phyloP scores from a whole-genome alignment of 2,113 vertebrate species.

The Larimichthys crocea region DNA sequence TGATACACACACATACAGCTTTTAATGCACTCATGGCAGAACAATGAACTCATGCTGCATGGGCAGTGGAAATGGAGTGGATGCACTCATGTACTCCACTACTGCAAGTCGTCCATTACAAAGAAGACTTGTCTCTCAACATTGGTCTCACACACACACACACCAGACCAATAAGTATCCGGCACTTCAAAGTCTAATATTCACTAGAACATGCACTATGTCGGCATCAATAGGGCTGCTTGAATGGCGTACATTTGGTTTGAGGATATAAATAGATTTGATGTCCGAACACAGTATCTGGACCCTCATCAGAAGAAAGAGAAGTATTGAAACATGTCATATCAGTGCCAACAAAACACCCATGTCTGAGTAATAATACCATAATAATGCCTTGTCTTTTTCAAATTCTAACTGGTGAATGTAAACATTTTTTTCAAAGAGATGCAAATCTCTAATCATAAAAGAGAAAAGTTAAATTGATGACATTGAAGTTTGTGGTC shows the following conservation, averaged over 20 bases:
- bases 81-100: slow-evolving; percentile 19
- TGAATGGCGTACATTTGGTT: not conserved
- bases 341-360: not conserved
- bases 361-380: not conserved
- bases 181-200: not conserved
- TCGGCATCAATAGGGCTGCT: not conserved
- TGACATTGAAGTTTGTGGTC: too few relatives aligned
- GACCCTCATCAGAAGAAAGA: not conserved
- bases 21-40: slow-evolving; percentile 36
- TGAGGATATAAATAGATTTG: not conserved
- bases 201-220: not conserved
- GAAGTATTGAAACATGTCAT: not conserved
- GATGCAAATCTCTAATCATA: not conserved
- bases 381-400: too few relatives aligned
- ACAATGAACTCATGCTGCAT: slow-evolving; percentile 45
- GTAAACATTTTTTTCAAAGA: not conserved
- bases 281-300: not conserved
- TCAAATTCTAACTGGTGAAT: not conserved
- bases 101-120: slow-evolving; percentile 5
- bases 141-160: not conserved
- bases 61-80: slow-evolving; percentile 14
- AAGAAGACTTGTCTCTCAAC: not conserved
- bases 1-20: not conserved
- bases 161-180: not conserved
- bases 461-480: not conserved